Base-by-base conservation (phyloP, 2,888 invertebrate species). In the Athalia circularis region DNA sequence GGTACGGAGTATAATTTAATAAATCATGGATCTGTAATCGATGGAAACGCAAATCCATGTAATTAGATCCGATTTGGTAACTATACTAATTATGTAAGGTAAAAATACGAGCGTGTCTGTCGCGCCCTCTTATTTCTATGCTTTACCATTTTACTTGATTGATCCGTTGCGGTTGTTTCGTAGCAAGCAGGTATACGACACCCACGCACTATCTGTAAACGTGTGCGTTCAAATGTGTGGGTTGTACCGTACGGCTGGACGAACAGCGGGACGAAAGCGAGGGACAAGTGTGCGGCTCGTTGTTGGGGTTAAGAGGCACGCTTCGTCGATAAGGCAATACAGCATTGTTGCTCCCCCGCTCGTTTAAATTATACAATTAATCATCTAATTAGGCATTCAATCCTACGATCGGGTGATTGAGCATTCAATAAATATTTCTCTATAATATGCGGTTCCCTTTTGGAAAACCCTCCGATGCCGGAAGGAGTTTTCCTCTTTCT, bases 361-460 rank as follows among this genome's bases (percentile, higher is more conserved):
- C 80, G 77, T 65, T 79, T 81, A 83, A 85, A 88, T 88, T 85
- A 83, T 82, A 86, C 87, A 84, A 88, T 87, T 88, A 89, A 88
- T 88, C 87, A 86, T 88, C 84, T 86, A 87, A 87, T 88, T 87
- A 87, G 84, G 84, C 85, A 84, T 85, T 83, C 81, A 83, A 81
- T 79, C 81, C 79, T 72, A 64, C 70, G 62, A 75, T 79, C 80
- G 80, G 74, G 81, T 79, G 80, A 81, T 84, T 84, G 80, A 72
- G 47, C 29, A 29, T 13, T 43, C 68, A 54, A 29, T 68, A 29
- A 6, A 4, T 11, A 43, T 52, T 8, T 52, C 5, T 15, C 13
- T 29, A 29, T 8, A 47, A 65, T 11, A 29, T 48, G 3, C 13
- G 48, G 15, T 48, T 65, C 48, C 1, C 29, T 29, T 29, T 29